Conservation (phyloP, 2,888 invertebrate genomes). For the Ochropacha duplaris region DNA sequence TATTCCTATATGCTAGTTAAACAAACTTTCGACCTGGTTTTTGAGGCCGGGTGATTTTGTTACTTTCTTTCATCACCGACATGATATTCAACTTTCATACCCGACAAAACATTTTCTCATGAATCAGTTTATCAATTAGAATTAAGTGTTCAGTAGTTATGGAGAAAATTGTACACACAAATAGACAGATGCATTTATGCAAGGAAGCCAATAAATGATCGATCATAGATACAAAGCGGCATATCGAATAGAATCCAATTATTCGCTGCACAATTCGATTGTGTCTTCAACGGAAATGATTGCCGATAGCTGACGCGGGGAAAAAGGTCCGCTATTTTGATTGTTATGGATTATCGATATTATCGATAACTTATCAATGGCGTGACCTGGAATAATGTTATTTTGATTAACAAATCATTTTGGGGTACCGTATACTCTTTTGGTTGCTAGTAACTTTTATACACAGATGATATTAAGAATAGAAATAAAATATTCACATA, state of each 20-base stretch:
- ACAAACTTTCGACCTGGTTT: too few relatives aligned
- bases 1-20: too few relatives aligned
- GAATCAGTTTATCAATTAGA: too few relatives aligned
- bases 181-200: not conserved
- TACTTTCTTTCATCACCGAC: too few relatives aligned
- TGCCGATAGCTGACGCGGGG: not conserved
- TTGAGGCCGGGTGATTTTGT: too few relatives aligned
- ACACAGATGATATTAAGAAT: too few relatives aligned
- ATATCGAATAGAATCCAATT: not conserved
- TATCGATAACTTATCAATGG: not conserved
- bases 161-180: too few relatives aligned
- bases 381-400: not conserved
- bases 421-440: not conserved
- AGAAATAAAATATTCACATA: too few relatives aligned
- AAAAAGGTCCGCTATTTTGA: not conserved
- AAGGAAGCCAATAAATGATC: not conserved
- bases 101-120: too few relatives aligned
- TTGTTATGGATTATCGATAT: not conserved
- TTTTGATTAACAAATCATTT: not conserved
- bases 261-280: slow-evolving; percentile 6
- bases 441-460: not conserved
- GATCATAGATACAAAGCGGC: not conserved
- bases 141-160: too few relatives aligned
- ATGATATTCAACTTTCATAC: too few relatives aligned
- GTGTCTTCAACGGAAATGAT: not conserved